A percentile compares a stretch with the other conserved stretches of the same genome.
Conservation (phyloP, 2,888 invertebrate species). For the Harpagoxenus sublaevis region DNA sequence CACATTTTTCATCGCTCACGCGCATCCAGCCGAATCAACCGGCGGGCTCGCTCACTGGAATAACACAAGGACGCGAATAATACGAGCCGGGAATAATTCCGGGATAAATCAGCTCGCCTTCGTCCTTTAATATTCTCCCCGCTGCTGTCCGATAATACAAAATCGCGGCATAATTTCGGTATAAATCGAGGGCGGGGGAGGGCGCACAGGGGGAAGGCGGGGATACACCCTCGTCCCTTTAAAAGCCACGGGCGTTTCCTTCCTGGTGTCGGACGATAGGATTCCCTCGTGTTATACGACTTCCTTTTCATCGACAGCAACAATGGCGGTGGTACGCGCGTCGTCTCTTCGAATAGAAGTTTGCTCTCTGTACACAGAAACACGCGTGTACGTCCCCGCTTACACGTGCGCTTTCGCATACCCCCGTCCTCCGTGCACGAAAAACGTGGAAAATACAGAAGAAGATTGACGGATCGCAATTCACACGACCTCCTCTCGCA, state of each 20-base stretch:
- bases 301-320: slow-evolving; percentile 68
- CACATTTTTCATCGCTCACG: slow-evolving; percentile 63
- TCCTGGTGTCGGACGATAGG: slow-evolving; percentile 52
- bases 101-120: slow-evolving; percentile 53
- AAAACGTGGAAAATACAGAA: slow-evolving; percentile 22
- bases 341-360: slow-evolving; percentile 72
- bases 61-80: slow-evolving; percentile 56
- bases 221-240: background rate
- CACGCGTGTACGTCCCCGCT: slow-evolving; percentile 16
- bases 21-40: slow-evolving; percentile 50
- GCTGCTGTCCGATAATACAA: slow-evolving; percentile 47
- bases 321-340: slow-evolving; percentile 57
- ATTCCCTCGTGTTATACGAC: slow-evolving; percentile 58
- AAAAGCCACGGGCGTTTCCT: slow-evolving; percentile 52
- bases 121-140: slow-evolving; percentile 52
- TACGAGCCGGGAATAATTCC: slow-evolving; percentile 58
- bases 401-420: slow-evolving; percentile 20
- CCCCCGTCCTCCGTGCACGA: background rate
- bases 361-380: slow-evolving; percentile 77
- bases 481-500: slow-evolving; percentile 32
- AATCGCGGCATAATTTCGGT: slow-evolving; percentile 60
- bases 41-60: slow-evolving; percentile 43
- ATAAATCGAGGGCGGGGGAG: slow-evolving; percentile 57
- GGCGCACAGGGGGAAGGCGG: background rate
- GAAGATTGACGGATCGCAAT: slow-evolving; percentile 54